Evolutionary conservation across 2,888 invertebrate genomes (phyloP).

Genomic region (Cataglyphis altisquamis): DNA sequence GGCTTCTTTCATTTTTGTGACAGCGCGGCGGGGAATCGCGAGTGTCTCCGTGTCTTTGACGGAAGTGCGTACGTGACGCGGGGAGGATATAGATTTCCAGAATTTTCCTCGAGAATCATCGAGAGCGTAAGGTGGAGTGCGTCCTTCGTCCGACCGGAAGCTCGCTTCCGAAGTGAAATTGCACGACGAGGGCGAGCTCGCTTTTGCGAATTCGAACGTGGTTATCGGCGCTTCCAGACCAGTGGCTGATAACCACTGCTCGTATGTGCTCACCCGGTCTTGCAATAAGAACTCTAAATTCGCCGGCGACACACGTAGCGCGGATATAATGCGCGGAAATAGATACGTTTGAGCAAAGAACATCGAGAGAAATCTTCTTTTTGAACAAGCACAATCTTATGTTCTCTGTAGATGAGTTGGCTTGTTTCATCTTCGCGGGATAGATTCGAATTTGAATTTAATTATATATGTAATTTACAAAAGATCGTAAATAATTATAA

Average conservation of each 20-base stretch:
- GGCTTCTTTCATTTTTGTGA: constrained; percentile 8
- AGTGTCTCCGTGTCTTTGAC: constrained; percentile 19
- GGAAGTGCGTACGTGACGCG: constrained; percentile 64
- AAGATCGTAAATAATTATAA: not conserved
- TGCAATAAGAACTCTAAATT: constrained; percentile 51
- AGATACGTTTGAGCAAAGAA: constrained; percentile 27
- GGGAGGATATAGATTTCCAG: constrained; percentile 54
- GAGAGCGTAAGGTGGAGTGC: not conserved
- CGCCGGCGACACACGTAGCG: constrained; percentile 55
- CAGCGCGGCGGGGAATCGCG: not conserved
- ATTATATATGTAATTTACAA: not conserved
- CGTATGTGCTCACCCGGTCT: constrained; percentile 20
- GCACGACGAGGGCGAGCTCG: constrained; percentile 52
- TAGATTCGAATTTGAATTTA: not conserved
- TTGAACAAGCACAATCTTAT: not conserved
- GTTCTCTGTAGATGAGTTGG: not conserved
- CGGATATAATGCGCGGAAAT: constrained; percentile 48
- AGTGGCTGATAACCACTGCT: constrained; percentile 58
- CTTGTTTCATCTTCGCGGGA: not conserved
- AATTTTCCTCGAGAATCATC: constrained; percentile 52
- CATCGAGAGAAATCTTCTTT: not conserved
- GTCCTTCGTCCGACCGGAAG: not conserved
- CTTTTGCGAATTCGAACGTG: constrained; percentile 74
- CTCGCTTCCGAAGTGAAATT: constrained; percentile 54
- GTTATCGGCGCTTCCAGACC: constrained; percentile 79